Conservation (phyloP, 2,888 invertebrate species). For the Lithophane ornitopus region DNA sequence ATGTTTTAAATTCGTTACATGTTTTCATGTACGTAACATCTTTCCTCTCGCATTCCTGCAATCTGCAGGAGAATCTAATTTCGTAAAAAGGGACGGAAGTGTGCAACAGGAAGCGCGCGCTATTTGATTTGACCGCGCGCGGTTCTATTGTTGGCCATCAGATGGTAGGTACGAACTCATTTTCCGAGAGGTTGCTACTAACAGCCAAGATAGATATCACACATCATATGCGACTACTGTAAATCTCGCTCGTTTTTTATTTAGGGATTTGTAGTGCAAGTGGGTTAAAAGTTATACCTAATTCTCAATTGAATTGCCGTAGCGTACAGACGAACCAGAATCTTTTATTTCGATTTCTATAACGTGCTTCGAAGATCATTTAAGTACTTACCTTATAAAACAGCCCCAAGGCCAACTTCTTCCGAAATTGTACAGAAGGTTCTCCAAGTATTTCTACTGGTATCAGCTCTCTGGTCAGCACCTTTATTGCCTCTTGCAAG, state of each 20-base stretch:
- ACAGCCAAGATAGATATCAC: too few species aligned
- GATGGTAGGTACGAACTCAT: too few species aligned
- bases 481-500: slow-evolving; percentile 87
- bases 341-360: neutral
- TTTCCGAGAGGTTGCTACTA: too few species aligned
- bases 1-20: neutral
- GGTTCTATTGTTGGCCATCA: too few species aligned
- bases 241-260: too few species aligned
- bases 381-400: slow-evolving; percentile 95
- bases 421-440: slow-evolving; percentile 92
- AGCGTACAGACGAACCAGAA: neutral
- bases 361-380: neutral
- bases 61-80: too few species aligned
- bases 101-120: too few species aligned
- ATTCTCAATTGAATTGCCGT: neutral
- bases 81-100: too few species aligned
- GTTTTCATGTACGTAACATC: too few species aligned
- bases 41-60: too few species aligned
- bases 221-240: too few species aligned
- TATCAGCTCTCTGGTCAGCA: slow-evolving; percentile 90
- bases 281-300: neutral
- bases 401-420: slow-evolving; percentile 93
- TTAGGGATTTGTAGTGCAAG: neutral
- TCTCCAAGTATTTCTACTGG: slow-evolving; percentile 92
- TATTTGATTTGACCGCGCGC: too few species aligned